Conservation (phyloP, 92 coral and sea anemone genomes). For the Phenganax stokvisi region DNA sequence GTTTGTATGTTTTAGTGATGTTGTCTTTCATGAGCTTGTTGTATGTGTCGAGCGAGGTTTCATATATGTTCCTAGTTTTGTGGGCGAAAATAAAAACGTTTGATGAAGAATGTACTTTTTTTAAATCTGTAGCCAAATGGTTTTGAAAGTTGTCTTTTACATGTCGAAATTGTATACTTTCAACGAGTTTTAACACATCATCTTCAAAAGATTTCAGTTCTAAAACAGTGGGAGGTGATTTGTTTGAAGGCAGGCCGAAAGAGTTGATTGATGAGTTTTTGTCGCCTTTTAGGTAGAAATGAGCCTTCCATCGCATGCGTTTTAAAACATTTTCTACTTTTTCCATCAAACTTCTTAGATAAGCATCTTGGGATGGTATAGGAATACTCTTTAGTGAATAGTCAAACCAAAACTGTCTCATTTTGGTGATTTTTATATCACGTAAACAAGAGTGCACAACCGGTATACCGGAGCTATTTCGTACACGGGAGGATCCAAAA, state of each 20-base stretch:
- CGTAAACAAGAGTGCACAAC: too few species aligned
- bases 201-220: background rate
- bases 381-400: background rate
- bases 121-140: too few species aligned
- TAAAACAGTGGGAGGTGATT: background rate
- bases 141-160: too few species aligned
- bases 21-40: slow-evolving; percentile 7
- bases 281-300: background rate
- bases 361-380: background rate
- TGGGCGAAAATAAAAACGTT: too few species aligned
- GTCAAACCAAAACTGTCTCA: background rate
- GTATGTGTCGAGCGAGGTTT: too few species aligned
- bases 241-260: background rate
- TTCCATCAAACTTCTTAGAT: background rate
- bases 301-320: background rate
- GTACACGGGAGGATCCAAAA: background rate
- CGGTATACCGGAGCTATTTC: background rate
- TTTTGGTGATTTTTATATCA: background rate
- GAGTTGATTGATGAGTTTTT: background rate
- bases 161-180: background rate
- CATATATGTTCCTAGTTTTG: too few species aligned
- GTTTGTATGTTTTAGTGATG: slow-evolving; percentile 16
- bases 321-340: background rate
- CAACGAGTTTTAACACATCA: background rate
- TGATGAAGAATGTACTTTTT: too few species aligned